phyloP scores from a whole-genome alignment of 2,797 vertebrate genomes.

The Enteromius unitaeniatus region DNA sequence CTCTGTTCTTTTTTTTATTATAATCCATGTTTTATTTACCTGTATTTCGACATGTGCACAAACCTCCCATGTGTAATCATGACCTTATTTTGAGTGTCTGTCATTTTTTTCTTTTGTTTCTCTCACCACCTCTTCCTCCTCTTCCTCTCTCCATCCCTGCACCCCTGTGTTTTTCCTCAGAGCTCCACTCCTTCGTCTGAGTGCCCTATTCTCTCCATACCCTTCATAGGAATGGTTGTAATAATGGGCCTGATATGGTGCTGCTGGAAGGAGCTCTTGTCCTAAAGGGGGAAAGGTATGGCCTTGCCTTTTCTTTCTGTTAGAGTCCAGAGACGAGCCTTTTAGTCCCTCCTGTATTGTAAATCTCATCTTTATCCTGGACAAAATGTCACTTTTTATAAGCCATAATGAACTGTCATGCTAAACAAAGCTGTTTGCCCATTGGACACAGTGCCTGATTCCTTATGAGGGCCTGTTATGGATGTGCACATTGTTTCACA shows the following conservation, averaged over 20 bases:
- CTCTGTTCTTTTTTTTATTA: conserved; percentile 1
- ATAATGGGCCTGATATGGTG: conserved; percentile 91
- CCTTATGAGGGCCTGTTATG: conserved; percentile 39
- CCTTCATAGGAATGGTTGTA: conserved; percentile 91
- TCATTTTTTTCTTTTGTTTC: conserved; percentile 59
- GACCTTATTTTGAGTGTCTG: conserved; percentile 60
- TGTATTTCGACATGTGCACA: conserved; percentile 47
- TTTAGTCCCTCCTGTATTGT: conserved; percentile 27
- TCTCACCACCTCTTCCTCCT: conserved; percentile 50
- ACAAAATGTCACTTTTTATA: conserved; percentile 15
- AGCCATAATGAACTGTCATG: conserved; percentile 7
- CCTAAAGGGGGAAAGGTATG: conserved; percentile 89
- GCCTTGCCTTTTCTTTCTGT: conserved; percentile 74
- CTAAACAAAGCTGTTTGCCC: conserved; percentile 6
- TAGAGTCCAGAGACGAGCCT: conserved; percentile 51
- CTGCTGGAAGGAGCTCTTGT: conserved; percentile 92
- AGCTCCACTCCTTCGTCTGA: conserved; percentile 79
- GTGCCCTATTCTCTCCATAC: conserved; percentile 86
- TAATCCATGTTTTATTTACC: conserved; percentile 53
- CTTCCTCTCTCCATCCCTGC: conserved; percentile 59
- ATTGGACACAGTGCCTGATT: not conserved
- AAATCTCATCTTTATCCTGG: conserved; percentile 19
- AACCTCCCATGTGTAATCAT: conserved; percentile 54
- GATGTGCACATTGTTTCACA: conserved; percentile 61
- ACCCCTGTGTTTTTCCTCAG: conserved; percentile 74